Evolutionary conservation across 2,113 vertebrate species (phyloP).

Genomic region (Ceuthmochares aereus): DNA sequence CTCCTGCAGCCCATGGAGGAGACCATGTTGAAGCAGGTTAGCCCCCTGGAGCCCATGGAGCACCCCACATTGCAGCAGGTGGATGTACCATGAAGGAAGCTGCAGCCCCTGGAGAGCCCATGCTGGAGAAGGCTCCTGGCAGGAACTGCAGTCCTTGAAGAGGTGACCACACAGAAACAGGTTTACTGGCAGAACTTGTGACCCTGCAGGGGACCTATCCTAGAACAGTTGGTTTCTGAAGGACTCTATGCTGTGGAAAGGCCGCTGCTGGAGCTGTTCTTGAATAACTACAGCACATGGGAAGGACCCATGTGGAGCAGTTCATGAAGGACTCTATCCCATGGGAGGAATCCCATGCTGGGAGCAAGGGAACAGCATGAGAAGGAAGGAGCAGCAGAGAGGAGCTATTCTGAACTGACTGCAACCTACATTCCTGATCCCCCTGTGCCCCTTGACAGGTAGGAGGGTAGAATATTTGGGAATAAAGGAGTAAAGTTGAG

Average conservation of each 20-base stretch:
- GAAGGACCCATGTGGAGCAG: no score
- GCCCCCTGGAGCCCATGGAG: not conserved
- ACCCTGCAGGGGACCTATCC: rapidly evolving
- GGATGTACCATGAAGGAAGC: not conserved
- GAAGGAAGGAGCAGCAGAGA: not conserved
- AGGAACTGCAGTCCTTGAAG: not conserved
- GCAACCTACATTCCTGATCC: not conserved
- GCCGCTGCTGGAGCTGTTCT: not conserved
- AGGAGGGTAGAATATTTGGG: not conserved
- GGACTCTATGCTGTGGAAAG: not conserved
- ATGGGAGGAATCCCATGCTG: not conserved
- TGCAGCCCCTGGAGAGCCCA: not conserved
- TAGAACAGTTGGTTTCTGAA: not conserved
- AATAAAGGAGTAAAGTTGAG: not conserved
- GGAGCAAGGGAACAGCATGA: not conserved
- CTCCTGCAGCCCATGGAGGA: not conserved
- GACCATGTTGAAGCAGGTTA: not conserved
- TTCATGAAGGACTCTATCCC: not conserved
- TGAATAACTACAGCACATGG: not conserved
- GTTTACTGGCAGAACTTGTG: not conserved
- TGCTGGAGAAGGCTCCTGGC: not conserved
- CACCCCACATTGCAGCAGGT: not conserved
- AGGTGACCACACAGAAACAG: not conserved
- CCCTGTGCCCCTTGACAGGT: not conserved
- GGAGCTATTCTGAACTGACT: not conserved